Evolutionary conservation across 2,888 invertebrate genomes (phyloP).

Genomic region (Drosophila yooni): DNA sequence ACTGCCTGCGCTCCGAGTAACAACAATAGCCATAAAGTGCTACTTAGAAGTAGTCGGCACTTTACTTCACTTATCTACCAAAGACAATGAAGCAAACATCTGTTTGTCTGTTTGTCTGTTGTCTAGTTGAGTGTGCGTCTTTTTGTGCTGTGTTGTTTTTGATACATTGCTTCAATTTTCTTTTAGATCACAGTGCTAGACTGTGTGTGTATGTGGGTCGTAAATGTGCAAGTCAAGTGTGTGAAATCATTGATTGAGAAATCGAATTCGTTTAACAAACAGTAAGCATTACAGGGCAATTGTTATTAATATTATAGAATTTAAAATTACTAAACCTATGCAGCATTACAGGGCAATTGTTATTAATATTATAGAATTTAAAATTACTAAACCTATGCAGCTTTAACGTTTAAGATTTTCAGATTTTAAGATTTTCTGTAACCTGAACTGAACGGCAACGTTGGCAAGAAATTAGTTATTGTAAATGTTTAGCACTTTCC

Average conservation of each 20-base stretch:
- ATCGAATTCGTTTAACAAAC: background rate
- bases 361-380: background rate
- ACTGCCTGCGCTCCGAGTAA: constrained; percentile 21
- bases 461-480: background rate
- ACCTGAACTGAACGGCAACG: background rate
- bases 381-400: background rate
- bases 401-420: background rate
- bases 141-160: constrained; percentile 6
- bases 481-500: constrained; percentile 27
- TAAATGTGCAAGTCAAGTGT: constrained; percentile 21
- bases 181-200: constrained; percentile 24
- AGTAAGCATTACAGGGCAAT: background rate
- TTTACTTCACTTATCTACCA: constrained; percentile 35
- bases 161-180: constrained; percentile 30
- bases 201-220: constrained; percentile 41
- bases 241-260: constrained; percentile 10
- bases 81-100: constrained; percentile 1
- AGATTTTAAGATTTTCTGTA: background rate
- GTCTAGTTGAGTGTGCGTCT: constrained; percentile 6
- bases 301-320: background rate
- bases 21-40: constrained; percentile 52
- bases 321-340: background rate
- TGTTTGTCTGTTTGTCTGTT: background rate
- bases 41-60: constrained; percentile 43
- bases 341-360: background rate